phyloP scores from a whole-genome alignment of 2,797 vertebrate species.

The Parotocinclus haroldoi region DNA sequence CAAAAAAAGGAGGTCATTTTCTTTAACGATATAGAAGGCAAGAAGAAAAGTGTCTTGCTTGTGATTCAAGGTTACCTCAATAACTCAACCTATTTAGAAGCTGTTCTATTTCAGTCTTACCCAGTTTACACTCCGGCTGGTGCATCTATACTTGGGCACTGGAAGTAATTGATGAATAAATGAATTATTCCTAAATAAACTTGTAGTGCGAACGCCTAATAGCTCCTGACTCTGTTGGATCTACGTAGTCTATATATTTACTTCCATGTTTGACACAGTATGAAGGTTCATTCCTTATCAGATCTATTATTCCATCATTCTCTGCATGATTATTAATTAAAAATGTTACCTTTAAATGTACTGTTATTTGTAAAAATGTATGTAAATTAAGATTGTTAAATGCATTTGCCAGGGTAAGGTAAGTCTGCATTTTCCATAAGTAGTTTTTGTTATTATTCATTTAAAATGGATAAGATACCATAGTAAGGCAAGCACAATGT shows the following conservation, averaged over 20 bases:
- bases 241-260: conserved; percentile 1
- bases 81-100: conserved; percentile 73
- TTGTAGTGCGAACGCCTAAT: too few species aligned
- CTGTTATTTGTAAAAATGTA: conserved; percentile 48
- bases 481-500: conserved; percentile 72
- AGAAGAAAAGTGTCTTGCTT: conserved; percentile 66
- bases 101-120: conserved; percentile 74
- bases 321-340: conserved; percentile 91
- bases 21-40: conserved; percentile 66
- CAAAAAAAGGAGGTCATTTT: conserved; percentile 51
- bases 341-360: neutral
- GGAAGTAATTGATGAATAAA: conserved; percentile 16
- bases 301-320: conserved; percentile 83
- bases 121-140: conserved; percentile 51
- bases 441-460: conserved; percentile 67
- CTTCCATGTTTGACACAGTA: conserved; percentile 84
- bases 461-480: conserved; percentile 62
- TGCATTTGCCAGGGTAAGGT: conserved; percentile 94
- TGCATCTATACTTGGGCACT: conserved; percentile 18
- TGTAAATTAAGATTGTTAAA: conserved; percentile 87
- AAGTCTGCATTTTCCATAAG: conserved; percentile 96
- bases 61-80: conserved; percentile 82
- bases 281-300: conserved; percentile 92
- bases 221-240: neutral
- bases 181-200: conserved; percentile 5